phyloP scores from a whole-genome alignment of 2,797 vertebrate genomes.

The Pogonophryne albipinna region DNA sequence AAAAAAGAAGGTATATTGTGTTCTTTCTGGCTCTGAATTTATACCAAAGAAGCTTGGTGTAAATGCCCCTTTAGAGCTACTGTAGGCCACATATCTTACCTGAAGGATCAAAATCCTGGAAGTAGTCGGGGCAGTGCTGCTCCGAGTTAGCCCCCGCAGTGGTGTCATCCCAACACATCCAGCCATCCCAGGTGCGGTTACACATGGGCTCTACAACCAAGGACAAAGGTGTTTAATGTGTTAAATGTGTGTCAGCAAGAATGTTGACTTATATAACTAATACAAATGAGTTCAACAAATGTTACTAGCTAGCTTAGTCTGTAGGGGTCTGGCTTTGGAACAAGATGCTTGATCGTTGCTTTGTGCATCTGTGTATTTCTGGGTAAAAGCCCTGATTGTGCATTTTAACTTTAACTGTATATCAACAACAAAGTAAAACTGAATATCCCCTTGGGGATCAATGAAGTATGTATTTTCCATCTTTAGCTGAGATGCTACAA shows the following conservation, averaged over 20 bases:
- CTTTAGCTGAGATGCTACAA: neutral
- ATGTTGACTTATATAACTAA: neutral
- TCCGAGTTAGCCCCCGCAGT: constrained; percentile 86
- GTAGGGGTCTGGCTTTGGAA: no score
- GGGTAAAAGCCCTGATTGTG: no score
- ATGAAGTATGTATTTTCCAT: no score
- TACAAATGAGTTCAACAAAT: no score
- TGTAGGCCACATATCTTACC: constrained; percentile 78
- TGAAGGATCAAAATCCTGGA: constrained; percentile 96
- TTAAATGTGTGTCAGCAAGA: neutral
- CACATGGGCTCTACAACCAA: constrained; percentile 85
- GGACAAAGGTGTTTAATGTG: neutral
- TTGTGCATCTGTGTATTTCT: no score
- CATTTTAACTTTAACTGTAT: no score
- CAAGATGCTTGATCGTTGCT: no score
- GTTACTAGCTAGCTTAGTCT: no score
- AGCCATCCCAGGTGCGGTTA: constrained; percentile 98
- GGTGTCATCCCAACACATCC: constrained; percentile 96
- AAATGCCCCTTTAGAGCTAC: neutral
- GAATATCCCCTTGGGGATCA: no score
- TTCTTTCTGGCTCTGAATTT: neutral
- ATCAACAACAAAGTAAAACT: no score
- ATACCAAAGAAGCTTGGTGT: neutral
- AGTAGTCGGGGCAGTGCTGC: constrained; percentile 97
- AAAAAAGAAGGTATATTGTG: no score